Conservation (phyloP, 2,888 invertebrate genomes). For the Orthonychiurus folsomi region DNA sequence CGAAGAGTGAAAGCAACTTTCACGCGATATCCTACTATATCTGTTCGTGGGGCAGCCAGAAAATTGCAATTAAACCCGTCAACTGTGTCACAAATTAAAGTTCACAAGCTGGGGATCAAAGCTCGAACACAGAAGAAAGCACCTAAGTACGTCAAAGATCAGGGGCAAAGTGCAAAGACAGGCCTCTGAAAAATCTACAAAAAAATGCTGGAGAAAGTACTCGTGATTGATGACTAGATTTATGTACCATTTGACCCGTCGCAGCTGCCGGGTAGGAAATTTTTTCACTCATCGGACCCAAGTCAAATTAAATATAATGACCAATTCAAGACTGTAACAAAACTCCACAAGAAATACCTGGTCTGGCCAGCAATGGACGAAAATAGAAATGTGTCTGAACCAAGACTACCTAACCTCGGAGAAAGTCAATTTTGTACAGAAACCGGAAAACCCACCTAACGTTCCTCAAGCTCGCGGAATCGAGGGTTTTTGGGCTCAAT, state of each 20-base stretch:
- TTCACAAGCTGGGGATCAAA: constrained; percentile 16
- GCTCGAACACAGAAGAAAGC: constrained; percentile 14
- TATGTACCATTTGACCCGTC: background rate
- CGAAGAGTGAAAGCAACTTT: background rate
- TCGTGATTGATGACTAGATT: too few relatives aligned
- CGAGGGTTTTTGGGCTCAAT: constrained; percentile 21
- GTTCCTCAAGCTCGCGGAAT: constrained; percentile 19
- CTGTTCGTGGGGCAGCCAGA: background rate
- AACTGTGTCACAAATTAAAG: background rate
- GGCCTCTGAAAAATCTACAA: too few relatives aligned
- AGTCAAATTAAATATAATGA: background rate
- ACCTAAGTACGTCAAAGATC: constrained; percentile 16
- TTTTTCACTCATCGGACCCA: background rate
- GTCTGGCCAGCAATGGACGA: constrained; percentile 20
- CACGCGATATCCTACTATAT: background rate
- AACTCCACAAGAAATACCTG: constrained; percentile 11
- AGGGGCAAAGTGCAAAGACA: constrained; percentile 14
- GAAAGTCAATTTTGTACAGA: constrained; percentile 15
- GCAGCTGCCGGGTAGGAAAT: background rate
- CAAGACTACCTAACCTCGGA: constrained; percentile 3
- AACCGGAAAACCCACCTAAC: constrained; percentile 18
- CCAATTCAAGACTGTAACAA: constrained; percentile 10
- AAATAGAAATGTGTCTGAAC: constrained; percentile 17
- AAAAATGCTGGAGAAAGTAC: too few relatives aligned
- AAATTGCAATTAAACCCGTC: background rate